Evolutionary conservation across 2,888 invertebrate species (phyloP).

Genomic region (Machimus rusticus): DNA sequence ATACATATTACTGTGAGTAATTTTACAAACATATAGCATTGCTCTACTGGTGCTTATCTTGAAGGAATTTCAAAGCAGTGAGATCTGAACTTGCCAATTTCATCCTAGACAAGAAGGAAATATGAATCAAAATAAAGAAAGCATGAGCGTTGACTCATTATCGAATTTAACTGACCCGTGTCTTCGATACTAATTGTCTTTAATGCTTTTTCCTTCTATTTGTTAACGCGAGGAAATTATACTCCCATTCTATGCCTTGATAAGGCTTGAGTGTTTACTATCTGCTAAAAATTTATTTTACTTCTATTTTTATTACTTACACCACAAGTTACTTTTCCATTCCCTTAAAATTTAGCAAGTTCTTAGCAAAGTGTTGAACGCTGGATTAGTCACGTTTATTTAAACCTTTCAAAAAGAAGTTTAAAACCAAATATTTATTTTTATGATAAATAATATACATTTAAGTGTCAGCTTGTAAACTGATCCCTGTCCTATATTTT

Average conservation of each 20-base stretch:
- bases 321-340: not conserved
- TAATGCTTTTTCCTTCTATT: not conserved
- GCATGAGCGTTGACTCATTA: conserved; percentile 16
- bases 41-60: not conserved
- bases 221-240: not conserved
- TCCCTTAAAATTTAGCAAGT: not conserved
- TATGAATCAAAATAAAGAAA: conserved; percentile 18
- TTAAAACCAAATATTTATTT: not conserved
- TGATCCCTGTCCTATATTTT: too few relatives aligned
- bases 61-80: not conserved
- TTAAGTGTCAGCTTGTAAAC: too few relatives aligned
- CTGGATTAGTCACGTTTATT: not conserved
- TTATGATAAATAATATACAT: too few relatives aligned
- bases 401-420: not conserved
- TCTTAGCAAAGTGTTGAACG: not conserved
- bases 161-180: not conserved
- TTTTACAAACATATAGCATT: not conserved
- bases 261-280: not conserved
- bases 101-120: conserved; percentile 7
- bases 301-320: not conserved
- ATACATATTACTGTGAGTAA: not conserved
- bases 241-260: not conserved
- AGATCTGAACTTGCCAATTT: not conserved
- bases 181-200: conserved; percentile 29
- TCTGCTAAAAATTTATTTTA: not conserved